phyloP scores from a whole-genome alignment of 2,888 invertebrate genomes.

The Microctonus aethiopoides region DNA sequence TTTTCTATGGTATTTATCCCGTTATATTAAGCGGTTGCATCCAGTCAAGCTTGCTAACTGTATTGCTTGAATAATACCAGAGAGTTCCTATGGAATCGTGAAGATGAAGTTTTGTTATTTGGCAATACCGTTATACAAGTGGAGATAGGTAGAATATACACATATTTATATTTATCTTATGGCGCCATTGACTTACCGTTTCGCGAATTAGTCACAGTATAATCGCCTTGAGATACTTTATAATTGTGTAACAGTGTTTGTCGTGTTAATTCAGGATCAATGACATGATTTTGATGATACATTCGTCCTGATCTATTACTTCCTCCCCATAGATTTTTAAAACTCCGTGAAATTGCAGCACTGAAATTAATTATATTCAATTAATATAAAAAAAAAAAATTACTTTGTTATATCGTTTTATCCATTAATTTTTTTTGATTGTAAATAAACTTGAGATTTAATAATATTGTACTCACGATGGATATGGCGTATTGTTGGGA shows the following conservation, averaged over 20 bases:
- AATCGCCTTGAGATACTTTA: slow-evolving; percentile 71
- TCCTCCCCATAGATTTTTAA: slow-evolving; percentile 76
- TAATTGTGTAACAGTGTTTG: slow-evolving; percentile 76
- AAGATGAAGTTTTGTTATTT: slow-evolving; percentile 30
- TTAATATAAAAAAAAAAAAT: not conserved
- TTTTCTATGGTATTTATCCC: slow-evolving; percentile 50
- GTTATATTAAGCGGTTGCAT: slow-evolving; percentile 59
- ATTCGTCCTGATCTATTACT: slow-evolving; percentile 77
- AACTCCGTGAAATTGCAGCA: slow-evolving; percentile 79
- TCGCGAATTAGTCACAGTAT: slow-evolving; percentile 61
- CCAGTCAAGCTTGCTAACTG: slow-evolving; percentile 65
- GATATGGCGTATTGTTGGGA: slow-evolving; percentile 86
- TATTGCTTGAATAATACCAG: slow-evolving; percentile 62
- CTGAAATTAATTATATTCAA: slow-evolving; percentile 67
- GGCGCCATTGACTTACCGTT: slow-evolving; percentile 53
- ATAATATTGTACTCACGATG: slow-evolving; percentile 73
- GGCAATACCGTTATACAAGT: slow-evolving; percentile 28
- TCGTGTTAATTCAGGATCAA: slow-evolving; percentile 82
- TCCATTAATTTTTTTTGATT: not conserved
- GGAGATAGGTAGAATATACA: not conserved
- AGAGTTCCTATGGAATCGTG: slow-evolving; percentile 36
- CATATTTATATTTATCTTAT: not conserved
- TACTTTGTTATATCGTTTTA: too few relatives aligned
- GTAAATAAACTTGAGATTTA: too few relatives aligned
- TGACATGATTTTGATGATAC: slow-evolving; percentile 69